A percentile compares a stretch with the other conserved stretches of the same genome.
These are phyloP conservation scores for Drosophila kepulauana DNA, from an alignment of 1,140 invertebrate genomes.

Conservation along the genomic window DNA sequence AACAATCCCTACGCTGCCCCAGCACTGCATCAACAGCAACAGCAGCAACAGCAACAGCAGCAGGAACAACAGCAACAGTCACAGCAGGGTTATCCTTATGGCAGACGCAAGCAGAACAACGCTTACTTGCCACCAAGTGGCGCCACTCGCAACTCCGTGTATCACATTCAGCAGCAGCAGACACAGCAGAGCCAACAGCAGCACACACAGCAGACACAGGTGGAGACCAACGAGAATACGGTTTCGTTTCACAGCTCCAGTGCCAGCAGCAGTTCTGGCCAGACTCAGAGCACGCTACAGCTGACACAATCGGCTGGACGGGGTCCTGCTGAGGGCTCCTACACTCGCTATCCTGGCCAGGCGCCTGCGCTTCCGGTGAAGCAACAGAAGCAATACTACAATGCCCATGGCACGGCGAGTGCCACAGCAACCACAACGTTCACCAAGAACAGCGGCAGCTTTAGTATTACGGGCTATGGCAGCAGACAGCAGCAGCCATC, in stretches of 20 bases:
- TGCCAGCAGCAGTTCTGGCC: constrained; percentile 53
- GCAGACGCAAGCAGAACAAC: constrained; percentile 68
- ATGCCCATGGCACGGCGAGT: constrained; percentile 71
- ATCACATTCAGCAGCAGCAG: constrained; percentile 69
- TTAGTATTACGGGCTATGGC: constrained; percentile 76
- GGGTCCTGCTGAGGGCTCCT: constrained; percentile 69
- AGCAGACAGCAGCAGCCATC: constrained; percentile 55
- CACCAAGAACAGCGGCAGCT: constrained; percentile 72
- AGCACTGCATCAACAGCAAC: constrained; percentile 38
- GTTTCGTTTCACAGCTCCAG: constrained; percentile 66
- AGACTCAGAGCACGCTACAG: constrained; percentile 60
- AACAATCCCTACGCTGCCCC: constrained; percentile 71
- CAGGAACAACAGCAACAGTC: constrained; percentile 22
- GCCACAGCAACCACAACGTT: constrained; percentile 66
- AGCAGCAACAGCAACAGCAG: constrained; percentile 38
- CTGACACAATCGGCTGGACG: constrained; percentile 60
- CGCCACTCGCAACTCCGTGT: constrained; percentile 64
- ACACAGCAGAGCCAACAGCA: constrained; percentile 59
- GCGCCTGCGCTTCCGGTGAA: constrained; percentile 27
- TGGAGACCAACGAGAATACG: constrained; percentile 56
- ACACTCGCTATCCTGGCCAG: constrained; percentile 59
- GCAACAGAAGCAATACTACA: constrained; percentile 71
- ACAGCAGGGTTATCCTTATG: constrained; percentile 64
- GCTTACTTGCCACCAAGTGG: constrained; percentile 76
- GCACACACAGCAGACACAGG: constrained; percentile 44